Evolutionary conservation across 1,140 invertebrate species (phyloP), one percentile per base, ranked within the genome.

Genomic region (Chymomyza costata): DNA sequence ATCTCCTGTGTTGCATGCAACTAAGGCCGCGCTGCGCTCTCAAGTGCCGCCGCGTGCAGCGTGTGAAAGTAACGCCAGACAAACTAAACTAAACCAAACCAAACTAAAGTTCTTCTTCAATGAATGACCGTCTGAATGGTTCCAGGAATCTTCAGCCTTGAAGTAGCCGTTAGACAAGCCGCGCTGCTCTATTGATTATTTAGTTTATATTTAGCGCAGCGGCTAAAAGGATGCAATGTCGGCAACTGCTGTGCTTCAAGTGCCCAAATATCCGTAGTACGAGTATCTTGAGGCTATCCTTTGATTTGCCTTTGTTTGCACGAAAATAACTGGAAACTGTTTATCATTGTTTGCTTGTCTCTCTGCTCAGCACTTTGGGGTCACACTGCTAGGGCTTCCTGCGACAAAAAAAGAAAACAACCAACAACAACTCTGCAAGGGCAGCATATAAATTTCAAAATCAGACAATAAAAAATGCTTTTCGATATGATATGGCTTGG

Each of bases 141-240:
- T 74, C 69, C 64, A 65, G 60, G 69, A 74, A 74, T 60, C 39
- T 64, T 57, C 60, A 69, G 69, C 69, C 69, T 74, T 68, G 69
- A 74, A 73, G 69, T 73, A 73, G 69, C 69, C 69, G 69, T 74
- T 73, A 73, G 69, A 64, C 38, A 18, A 8, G 18, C 48, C 37
- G 17, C 47, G 64, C 69, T n/a, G 65, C 70, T 76, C 70, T 76
- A 74, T 69, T 74, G 70, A 76, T 73, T 74, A 74, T 74, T 74
- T 74, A 74, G 69, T 74, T 74, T 74, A 74, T 74, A 74, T 74
- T 74, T 74, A 74, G 70, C 64, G 76, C 65, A 59, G 55, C 49
- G 48, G 64, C 70, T 57, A 68, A 74, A 74, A 31, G 69, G 69
- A 74, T 74, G 69, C 54, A 48, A 51, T 43, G 21, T 16, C 34